Evolutionary conservation across 2,113 vertebrate species (phyloP), one percentile per base, ranked within the genome.

Genomic region (Tupaia chinensis): DNA sequence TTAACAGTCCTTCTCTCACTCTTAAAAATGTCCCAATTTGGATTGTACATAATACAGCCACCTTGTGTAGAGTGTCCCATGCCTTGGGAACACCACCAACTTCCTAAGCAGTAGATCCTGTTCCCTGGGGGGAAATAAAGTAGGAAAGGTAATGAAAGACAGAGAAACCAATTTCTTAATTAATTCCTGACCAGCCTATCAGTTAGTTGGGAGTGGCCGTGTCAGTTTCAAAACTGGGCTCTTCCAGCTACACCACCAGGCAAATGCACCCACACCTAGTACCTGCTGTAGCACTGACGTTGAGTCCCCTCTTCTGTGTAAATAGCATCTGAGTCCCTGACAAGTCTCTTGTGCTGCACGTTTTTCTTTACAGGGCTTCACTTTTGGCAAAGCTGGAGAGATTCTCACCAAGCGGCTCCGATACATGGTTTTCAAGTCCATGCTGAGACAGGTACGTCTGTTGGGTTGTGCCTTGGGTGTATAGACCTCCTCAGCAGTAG

Each of bases 381-480:
- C 98, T 68, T 99, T 99, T 98, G 99, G 99, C 86, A 99, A 99
- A 98, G 99, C 99, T 74, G 99, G 99, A 97, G 99, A 99, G 98
- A 98, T 99, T 97, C 99, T 99, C 93, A 99, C 99, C 84, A 98
- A 98, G 98, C 99, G 99, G 54, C 98, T 99, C 78, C 99, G 99
- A 82, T 99, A 99, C 60, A 85, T 93, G 95, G 99, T 99, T 68
- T 99, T 99, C 96, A 99, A 98, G 90, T 98, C 99, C 83, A 99
- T 99, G 99, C 98, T 99, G 98, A 99, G 99, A 99, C 99, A 99
- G 99, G 99, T 99, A 98, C 73, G 93, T 76, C 60, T 73, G 17
- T 1, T 7, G 22, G 68, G 22, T 2, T 10, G 61, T 25, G 15
- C 32, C 5, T 14, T 0, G 2, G 25, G 32, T 14, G 60, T 34